Conservation (phyloP, 2,113 vertebrate genomes). For the Scomber japonicus region DNA sequence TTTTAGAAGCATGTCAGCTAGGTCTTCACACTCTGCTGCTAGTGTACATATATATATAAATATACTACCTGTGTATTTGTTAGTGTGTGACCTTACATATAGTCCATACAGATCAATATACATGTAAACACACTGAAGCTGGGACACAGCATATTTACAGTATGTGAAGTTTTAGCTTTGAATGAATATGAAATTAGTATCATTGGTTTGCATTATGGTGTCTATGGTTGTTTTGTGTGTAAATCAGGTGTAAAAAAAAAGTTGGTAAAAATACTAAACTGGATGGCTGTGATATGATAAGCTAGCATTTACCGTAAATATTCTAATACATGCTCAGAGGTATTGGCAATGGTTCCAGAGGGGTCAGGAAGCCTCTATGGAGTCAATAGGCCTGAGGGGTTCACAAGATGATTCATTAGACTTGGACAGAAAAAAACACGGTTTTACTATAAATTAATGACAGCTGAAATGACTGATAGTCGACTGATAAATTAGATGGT, state of each 20-base stretch:
- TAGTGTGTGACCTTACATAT: slow-evolving; percentile 11
- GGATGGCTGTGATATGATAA: background rate
- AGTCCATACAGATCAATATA: too few species aligned
- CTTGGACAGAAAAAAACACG: background rate
- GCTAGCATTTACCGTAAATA: background rate
- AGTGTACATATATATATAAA: too few species aligned
- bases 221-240: slow-evolving; percentile 18
- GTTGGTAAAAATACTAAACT: slow-evolving; percentile 2
- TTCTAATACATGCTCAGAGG: background rate
- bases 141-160: too few species aligned
- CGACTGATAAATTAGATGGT: too few species aligned
- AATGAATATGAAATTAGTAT: slow-evolving; percentile 17
- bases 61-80: background rate
- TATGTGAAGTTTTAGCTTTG: background rate
- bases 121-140: too few species aligned
- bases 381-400: too few species aligned
- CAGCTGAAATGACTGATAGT: background rate
- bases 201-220: slow-evolving; percentile 10
- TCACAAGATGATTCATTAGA: too few species aligned
- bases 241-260: background rate
- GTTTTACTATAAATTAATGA: background rate
- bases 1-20: slow-evolving; percentile 28
- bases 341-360: background rate
- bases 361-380: too few species aligned
- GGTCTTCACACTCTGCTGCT: background rate